Conservation (phyloP, 1,140 invertebrate species). For the Polypedilum vanderplanki region DNA sequence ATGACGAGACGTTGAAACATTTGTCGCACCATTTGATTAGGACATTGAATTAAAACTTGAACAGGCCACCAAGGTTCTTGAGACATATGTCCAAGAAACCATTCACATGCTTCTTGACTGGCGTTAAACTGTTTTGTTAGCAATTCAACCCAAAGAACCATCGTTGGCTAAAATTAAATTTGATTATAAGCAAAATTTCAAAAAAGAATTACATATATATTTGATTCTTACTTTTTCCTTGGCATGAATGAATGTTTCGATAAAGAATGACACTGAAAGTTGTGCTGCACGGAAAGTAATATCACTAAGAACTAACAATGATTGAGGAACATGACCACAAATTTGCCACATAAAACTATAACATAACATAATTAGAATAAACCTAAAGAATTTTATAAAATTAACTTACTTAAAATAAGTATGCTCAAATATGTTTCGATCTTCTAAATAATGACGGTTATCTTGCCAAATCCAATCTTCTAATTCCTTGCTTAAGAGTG, state of each 20-base stretch:
- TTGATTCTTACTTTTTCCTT: conserved; percentile 73
- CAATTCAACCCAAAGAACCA: conserved; percentile 93
- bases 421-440: conserved; percentile 93
- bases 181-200: background rate
- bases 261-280: conserved; percentile 86
- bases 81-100: conserved; percentile 89
- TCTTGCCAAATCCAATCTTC: conserved; percentile 93
- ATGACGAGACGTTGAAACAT: conserved; percentile 90
- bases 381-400: conserved; percentile 25
- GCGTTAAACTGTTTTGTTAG: conserved; percentile 90
- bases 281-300: conserved; percentile 80
- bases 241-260: conserved; percentile 93
- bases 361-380: conserved; percentile 31
- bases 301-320: conserved; percentile 68
- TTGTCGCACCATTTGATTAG: conserved; percentile 90
- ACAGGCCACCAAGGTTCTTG: conserved; percentile 90
- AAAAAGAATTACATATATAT: background rate
- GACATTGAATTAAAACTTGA: conserved; percentile 90
- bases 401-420: conserved; percentile 80
- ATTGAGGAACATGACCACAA: conserved; percentile 86
- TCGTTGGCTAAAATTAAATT: conserved; percentile 62
- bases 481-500: conserved; percentile 62
- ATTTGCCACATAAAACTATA: conserved; percentile 92
- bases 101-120: conserved; percentile 82
- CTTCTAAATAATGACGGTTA: conserved; percentile 89